phyloP scores from a whole-genome alignment of 2,888 invertebrate species.

The Augiades crinisus region DNA sequence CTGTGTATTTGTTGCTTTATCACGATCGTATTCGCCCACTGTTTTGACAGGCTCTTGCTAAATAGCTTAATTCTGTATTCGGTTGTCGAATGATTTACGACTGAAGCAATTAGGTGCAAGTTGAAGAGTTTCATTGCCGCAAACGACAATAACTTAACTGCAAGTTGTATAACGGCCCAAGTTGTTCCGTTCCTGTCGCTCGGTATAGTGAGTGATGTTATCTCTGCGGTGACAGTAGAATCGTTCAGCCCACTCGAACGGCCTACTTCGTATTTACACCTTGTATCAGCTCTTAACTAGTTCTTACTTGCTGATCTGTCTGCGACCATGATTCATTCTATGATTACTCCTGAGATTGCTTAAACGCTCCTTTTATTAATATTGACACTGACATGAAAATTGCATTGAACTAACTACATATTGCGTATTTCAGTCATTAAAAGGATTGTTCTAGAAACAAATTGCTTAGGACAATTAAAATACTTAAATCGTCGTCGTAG shows the following conservation, averaged over 20 bases:
- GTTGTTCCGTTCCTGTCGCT: slow-evolving; percentile 22
- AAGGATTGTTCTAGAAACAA: no score
- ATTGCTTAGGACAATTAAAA: no score
- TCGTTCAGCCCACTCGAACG: slow-evolving; percentile 22
- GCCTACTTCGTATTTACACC: slow-evolving; percentile 22
- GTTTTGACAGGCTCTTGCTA: neutral
- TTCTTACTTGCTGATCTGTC: slow-evolving; percentile 13
- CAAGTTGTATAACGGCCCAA: slow-evolving; percentile 36
- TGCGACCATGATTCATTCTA: slow-evolving; percentile 17
- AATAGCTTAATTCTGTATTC: slow-evolving; percentile 13
- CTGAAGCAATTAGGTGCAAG: slow-evolving; percentile 27
- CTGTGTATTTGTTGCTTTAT: neutral
- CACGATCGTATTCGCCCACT: neutral
- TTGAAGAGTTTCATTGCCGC: slow-evolving; percentile 26
- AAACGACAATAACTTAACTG: slow-evolving; percentile 29
- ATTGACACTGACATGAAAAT: slow-evolving; percentile 11
- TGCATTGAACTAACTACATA: no score
- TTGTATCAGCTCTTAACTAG: slow-evolving; percentile 19
- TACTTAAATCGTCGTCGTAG: no score
- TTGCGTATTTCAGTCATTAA: no score
- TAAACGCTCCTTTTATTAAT: slow-evolving; percentile 9
- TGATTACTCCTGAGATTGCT: slow-evolving; percentile 9
- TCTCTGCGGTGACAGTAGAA: slow-evolving; percentile 17
- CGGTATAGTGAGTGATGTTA: slow-evolving; percentile 21
- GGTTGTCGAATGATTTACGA: slow-evolving; percentile 8